phyloP scores from a whole-genome alignment of 2,797 vertebrate species.

The Alouatta caraya region DNA sequence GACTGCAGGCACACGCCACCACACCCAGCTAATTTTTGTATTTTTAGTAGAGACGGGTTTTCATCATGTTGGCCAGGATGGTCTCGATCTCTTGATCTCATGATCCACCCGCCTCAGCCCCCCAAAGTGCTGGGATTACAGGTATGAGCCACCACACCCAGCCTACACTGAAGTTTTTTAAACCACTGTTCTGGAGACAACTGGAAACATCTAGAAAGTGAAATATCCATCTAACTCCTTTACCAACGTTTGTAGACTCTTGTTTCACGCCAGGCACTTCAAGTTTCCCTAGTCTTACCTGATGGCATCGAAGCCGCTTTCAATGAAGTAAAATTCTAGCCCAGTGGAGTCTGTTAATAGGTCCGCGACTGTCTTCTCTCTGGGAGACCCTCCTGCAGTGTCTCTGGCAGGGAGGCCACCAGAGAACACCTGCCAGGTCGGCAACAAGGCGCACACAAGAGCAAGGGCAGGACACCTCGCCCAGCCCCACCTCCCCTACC shows the following conservation, averaged over 20 bases:
- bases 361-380: neutral
- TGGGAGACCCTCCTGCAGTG: neutral
- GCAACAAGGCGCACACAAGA: rapidly evolving
- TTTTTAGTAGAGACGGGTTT: no score
- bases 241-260: no score
- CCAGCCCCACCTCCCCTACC: neutral
- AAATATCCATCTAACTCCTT: neutral
- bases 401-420: neutral
- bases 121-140: no score
- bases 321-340: neutral
- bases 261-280: neutral
- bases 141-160: no score
- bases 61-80: no score
- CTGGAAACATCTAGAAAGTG: neutral
- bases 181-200: neutral
- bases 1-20: no score
- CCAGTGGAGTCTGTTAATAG: neutral
- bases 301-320: neutral
- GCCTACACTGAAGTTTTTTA: neutral
- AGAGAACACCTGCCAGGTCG: neutral
- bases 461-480: no score
- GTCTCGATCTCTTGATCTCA: no score
- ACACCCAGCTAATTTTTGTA: no score
- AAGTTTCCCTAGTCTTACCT: rapidly evolving
- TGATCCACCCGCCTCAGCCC: no score